These are phyloP conservation scores for Enteromius paludinosus DNA, from an alignment of 2,797 vertebrate species.

Conservation along the genomic window DNA sequence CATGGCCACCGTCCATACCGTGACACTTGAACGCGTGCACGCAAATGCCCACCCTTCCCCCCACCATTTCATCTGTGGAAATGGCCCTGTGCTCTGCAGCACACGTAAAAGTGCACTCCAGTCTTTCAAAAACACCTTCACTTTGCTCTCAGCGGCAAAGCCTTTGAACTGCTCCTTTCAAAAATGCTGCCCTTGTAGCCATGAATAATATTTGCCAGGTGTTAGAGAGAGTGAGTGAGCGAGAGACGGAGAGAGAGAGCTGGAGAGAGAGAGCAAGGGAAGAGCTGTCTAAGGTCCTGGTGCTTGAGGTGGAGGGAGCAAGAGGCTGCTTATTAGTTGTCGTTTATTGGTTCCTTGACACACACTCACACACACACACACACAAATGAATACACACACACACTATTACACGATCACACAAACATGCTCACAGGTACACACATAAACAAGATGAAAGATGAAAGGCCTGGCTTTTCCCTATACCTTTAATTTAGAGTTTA, in stretches of 20 bases:
- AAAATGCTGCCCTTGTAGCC: conserved; percentile 86
- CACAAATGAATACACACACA: conserved; percentile 14
- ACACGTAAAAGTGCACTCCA: conserved; percentile 81
- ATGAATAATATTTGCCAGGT: conserved; percentile 88
- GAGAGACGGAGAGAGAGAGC: conserved; percentile 49
- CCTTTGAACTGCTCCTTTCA: conserved; percentile 88
- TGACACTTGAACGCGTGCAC: conserved; percentile 26
- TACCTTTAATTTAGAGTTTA: conserved; percentile 83
- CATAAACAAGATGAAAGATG: conserved; percentile 69
- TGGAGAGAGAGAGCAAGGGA: conserved; percentile 14
- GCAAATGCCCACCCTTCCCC: conserved; percentile 21
- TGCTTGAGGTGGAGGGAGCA: conserved; percentile 66
- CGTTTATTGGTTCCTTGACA: conserved; percentile 65
- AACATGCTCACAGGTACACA: conserved; percentile 49
- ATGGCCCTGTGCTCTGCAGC: conserved; percentile 74
- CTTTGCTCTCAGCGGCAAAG: conserved; percentile 73
- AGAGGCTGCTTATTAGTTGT: conserved; percentile 62
- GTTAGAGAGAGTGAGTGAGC: conserved; percentile 66
- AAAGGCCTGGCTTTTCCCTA: conserved; percentile 82
- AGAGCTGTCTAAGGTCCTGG: conserved; percentile 62
- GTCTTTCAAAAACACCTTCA: conserved; percentile 79
- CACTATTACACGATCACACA: conserved; percentile 38
- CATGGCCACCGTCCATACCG: conserved; percentile 42
- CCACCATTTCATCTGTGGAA: conserved; percentile 65
- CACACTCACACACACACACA: conserved; percentile 54